Conservation (phyloP, 2,797 vertebrate genomes). For the Myotis findleyi region DNA sequence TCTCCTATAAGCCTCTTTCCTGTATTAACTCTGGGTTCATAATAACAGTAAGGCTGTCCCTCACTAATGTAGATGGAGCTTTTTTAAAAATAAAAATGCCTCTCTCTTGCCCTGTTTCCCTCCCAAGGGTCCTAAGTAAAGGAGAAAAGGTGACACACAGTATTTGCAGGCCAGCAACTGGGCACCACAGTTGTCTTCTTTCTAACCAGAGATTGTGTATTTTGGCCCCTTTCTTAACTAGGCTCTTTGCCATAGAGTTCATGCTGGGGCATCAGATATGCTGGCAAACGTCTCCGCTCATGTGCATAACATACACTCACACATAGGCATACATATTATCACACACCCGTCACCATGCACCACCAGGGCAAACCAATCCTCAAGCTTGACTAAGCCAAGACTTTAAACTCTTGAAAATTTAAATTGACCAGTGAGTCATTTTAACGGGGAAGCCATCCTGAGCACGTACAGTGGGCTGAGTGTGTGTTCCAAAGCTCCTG, state of each 20-base stretch:
- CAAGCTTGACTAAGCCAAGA: background rate
- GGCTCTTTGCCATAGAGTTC: background rate
- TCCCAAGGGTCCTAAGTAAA: background rate
- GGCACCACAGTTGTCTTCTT: background rate
- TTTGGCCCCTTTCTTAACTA: background rate
- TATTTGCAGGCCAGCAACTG: accelerated
- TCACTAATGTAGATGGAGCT: background rate
- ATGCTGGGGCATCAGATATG: background rate
- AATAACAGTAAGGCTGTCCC: background rate
- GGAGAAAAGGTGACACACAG: background rate
- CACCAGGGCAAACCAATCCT: background rate
- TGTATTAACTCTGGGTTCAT: background rate
- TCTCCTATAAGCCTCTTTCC: background rate
- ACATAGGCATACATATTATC: no score
- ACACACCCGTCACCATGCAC: background rate
- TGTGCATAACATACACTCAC: accelerated
- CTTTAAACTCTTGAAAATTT: background rate
- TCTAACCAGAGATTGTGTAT: background rate
- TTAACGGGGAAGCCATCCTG: background rate
- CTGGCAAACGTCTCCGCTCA: background rate
- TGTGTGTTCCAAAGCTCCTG: accelerated
- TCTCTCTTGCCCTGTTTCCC: background rate
- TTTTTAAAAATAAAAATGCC: background rate
- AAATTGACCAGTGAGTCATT: background rate
- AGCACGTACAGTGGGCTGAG: background rate